Base-by-base conservation (phyloP, 2,888 invertebrate species). In the Mechanitis mazaeus region DNA sequence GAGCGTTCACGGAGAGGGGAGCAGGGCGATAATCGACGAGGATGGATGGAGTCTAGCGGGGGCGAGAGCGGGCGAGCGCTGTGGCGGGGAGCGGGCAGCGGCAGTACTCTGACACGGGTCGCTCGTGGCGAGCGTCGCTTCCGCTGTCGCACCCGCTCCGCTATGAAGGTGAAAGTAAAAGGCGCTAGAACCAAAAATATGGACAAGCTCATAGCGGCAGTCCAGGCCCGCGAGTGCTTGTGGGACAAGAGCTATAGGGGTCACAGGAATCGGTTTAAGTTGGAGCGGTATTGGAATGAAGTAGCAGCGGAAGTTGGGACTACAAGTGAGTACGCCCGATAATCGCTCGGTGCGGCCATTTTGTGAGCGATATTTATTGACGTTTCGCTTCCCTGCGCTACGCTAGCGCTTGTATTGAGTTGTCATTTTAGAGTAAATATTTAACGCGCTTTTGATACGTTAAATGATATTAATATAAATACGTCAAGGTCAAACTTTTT, bases 231-330 rank as follows among this genome's bases (percentile, higher is more conserved):
- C 58, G 90, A 90, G 67, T 88, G 88, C 70, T 72, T 88, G 50
- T 90, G 90, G 90, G 90, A 89, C 66, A 88, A 83, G 64, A 86
- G 84, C 56, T 89, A 87, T 63, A 78, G 87, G 64, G 89, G 89
- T 33, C 89, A 87, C 66, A 77, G 87, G 71, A 90, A 89, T 75
- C 75, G 87, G 60, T 89, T 87, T 69, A 89, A 87, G 67, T 72
- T 87, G 76, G 90, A 88, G 77, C 77, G 89, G 20, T 90, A 87
- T 71, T 90, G 90, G 90, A 88, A 86, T 67, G 90, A 90, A 72
- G 89, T 90, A 28, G 89, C 89, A 0, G 76, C 84, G 0, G 89
- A 89, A 69, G 85, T 90, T 63, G 90, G 90, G 56, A 85, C 85
- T 58, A 83, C 87, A 59, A 87, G 90, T 90, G 71, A 90, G 88